phyloP scores from a whole-genome alignment of 2,113 vertebrate genomes.

The Corapipo altera region DNA sequence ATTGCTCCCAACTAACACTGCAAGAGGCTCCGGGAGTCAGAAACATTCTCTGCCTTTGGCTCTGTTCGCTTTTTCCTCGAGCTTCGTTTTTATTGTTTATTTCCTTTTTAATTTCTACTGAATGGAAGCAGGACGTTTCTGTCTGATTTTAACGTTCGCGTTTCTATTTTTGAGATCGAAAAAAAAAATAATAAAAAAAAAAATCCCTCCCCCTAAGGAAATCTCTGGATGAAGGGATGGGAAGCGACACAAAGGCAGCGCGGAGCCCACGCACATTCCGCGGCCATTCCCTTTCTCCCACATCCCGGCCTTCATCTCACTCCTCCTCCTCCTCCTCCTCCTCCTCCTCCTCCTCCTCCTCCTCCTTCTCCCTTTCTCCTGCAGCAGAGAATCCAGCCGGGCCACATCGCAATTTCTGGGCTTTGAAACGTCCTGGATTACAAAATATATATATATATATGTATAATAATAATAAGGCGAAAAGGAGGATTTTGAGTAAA shows the following conservation, averaged over 20 bases:
- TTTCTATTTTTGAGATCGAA: rapidly evolving
- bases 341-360: not conserved
- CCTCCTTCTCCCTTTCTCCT: not conserved
- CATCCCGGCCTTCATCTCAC: not conserved
- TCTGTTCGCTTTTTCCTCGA: rapidly evolving
- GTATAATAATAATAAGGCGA: too few relatives aligned
- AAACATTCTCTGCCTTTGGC: not conserved
- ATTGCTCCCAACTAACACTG: not conserved
- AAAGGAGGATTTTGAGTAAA: not conserved
- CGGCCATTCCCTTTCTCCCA: not conserved
- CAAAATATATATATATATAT: too few relatives aligned
- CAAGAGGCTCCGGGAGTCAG: not conserved
- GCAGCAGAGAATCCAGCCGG: not conserved
- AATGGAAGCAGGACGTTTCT: not conserved
- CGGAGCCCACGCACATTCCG: constrained; percentile 32
- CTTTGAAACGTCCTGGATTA: not conserved
- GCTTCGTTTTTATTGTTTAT: rapidly evolving
- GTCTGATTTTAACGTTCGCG: not conserved
- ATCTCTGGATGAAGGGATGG: not conserved
- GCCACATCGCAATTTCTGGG: rapidly evolving
- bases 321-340: not conserved
- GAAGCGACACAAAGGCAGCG: not conserved
- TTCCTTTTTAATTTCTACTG: not conserved
- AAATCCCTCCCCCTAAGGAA: not conserved
- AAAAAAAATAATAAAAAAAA: not conserved